Base-by-base conservation (phyloP, 2,888 invertebrate species). In the Sclerodermus sp. region DNA sequence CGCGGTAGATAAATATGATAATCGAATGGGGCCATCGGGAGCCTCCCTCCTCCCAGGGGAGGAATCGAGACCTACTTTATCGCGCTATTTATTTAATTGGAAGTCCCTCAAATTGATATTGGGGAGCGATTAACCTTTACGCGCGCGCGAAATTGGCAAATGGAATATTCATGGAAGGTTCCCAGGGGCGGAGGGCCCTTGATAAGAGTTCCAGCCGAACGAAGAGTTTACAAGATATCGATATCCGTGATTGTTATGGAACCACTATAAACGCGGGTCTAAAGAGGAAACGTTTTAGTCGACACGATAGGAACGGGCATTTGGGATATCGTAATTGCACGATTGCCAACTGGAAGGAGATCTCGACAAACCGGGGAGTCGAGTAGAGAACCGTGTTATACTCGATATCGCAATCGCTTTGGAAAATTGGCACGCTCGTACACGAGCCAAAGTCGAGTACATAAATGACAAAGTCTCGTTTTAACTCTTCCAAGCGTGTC, bases 311-410 rank as follows among this genome's bases (percentile, higher is more conserved):
- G 45, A 42, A 40, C 45, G 45, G 39, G 39, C 18, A 31, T 41
- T 37, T 39, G 17, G 42, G 31, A 42, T 49, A 37, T 53, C 48
- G 50, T 62, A 62, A 59, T 57, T 55, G 53, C 41, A 10, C 42
- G 50, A 62, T 47, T 40, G 44, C 50, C 34, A 37, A 32, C 38
- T 40, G 41, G 49, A 46, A 44, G 4, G 13, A 12, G 51, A 44
- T 53, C 43, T 34, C 13, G 37, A 16, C 23, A 14, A 40, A 39
- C 15, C 34, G 39, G 34, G 18, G 44, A 47, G 39, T 45, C 51
- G 42, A 67, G 61, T 67, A 57, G 52, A 64, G 54, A 68, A 58
- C 50, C 66, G 51, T 68, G 68, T 68, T 64, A 57, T 47, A 55
- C 45, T 40, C 53, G 54, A 54, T 68, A 68, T 65, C 57, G 56